Evolutionary conservation across 23 tunicate species (phyloP).

Genomic region (Botrylloides violaceus): DNA sequence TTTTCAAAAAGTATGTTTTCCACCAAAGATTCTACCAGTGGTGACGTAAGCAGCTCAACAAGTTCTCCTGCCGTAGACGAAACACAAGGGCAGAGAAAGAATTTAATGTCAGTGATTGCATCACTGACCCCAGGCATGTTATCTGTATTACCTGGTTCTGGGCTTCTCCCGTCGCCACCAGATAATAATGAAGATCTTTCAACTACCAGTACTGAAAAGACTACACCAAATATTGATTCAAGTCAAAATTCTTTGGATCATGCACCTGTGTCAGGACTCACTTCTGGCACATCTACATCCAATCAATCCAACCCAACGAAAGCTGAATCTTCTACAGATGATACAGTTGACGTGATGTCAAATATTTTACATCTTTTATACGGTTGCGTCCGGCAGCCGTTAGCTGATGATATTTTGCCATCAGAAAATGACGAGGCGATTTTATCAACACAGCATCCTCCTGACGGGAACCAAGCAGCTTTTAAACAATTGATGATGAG

Average conservation of each 20-base stretch:
- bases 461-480: neutral
- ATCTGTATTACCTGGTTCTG: too few species aligned
- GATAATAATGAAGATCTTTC: too few species aligned
- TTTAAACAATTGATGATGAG: neutral
- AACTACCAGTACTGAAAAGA: too few species aligned
- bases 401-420: neutral
- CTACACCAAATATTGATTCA: too few species aligned
- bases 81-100: too few species aligned
- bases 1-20: too few species aligned
- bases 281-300: neutral
- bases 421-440: conserved; percentile 5
- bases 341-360: neutral
- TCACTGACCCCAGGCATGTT: too few species aligned
- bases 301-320: neutral
- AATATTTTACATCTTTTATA: conserved; percentile 11
- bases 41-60: too few species aligned
- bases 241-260: too few species aligned
- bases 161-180: too few species aligned
- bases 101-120: neutral
- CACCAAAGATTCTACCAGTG: too few species aligned
- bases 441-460: conserved; percentile 1
- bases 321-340: neutral
- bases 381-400: neutral
- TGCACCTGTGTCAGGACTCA: neutral
- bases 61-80: too few species aligned